These are phyloP conservation scores for Etheostoma cragini DNA, from an alignment of 2,113 vertebrate species.

Conservation along the genomic window DNA sequence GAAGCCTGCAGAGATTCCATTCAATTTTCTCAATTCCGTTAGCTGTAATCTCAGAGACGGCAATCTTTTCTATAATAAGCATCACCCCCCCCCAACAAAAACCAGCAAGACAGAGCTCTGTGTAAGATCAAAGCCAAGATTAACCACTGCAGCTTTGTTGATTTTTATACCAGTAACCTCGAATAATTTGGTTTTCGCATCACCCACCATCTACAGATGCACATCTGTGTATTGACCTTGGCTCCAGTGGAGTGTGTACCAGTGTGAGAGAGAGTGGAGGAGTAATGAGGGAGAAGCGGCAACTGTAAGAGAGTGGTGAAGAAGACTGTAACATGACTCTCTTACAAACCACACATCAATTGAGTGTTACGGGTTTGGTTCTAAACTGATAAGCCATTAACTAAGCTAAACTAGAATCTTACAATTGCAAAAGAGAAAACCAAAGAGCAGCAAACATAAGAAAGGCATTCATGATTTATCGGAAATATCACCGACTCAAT, in stretches of 20 bases:
- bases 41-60: slow-evolving; percentile 46
- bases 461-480: not conserved
- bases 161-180: slow-evolving; percentile 17
- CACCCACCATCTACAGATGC: slow-evolving; percentile 20
- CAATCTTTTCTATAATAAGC: slow-evolving; percentile 50
- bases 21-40: slow-evolving; percentile 51
- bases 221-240: slow-evolving; percentile 49
- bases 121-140: slow-evolving; percentile 61
- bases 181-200: slow-evolving; percentile 49
- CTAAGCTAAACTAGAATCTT: no score
- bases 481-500: no score
- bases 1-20: slow-evolving; percentile 50
- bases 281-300: slow-evolving; percentile 25
- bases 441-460: not conserved
- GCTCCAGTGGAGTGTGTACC: slow-evolving; percentile 32
- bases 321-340: not conserved
- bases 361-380: not conserved
- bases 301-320: not conserved
- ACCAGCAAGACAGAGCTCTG: slow-evolving; percentile 26
- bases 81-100: not conserved
- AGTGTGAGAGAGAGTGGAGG: slow-evolving; percentile 4
- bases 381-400: not conserved
- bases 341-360: slow-evolving; percentile 9
- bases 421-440: not conserved
- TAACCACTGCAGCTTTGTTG: slow-evolving; percentile 41